Evolutionary conservation across 2,797 vertebrate species (phyloP), one percentile per base, ranked within the genome.

Genomic region (Clarias pachynema): DNA sequence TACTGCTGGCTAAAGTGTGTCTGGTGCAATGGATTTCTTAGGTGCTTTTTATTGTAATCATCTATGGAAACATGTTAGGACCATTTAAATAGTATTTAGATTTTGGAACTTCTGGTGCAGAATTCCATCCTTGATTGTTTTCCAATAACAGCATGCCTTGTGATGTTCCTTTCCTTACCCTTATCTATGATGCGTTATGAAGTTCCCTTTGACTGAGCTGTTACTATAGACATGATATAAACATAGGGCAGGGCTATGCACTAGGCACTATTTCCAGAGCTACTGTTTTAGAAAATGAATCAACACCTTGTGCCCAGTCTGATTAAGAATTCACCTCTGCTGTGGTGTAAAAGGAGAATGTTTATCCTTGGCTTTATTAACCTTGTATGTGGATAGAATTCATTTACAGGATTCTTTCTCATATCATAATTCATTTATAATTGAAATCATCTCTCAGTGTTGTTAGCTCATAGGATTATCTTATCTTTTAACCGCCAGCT

Each of bases 401-500:
- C 5, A 3, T n/a, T 15, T 44, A n/a, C 44, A 73, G 24, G 14
- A 69, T 37, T 44, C 22, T 15, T 2, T 70, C 68, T 5, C 20
- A 3, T 24, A 12, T 70, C 40, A 40, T 4, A 26, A 53, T 74
- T 26, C 7, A 20, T 0, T 74, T 74, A 74, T 16, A 26, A 53
- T 53, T 74, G 44, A 79, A 53, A 81, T 73, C 4, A 49, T 4
- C 56, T 60, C n/a, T 31, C 62, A 12, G 31, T 37, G 10, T 53
- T 70, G 60, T 65, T 74, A 34, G 31, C 20, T 85, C 65, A 57
- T 34, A 12, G 29, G 49, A 34, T 68, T 31, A 68, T 57, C 24
- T 82, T 53, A 57, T 31, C 26, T 81, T 62, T 53, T 83, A 78
- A 70, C 34, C 63, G n/a, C 16, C 37, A 15, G 20, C 22, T n/a